A percentile compares a stretch with the other conserved stretches of the same genome.
Conservation (phyloP, 2,888 invertebrate species). For the Ennomos fuscantarius region DNA sequence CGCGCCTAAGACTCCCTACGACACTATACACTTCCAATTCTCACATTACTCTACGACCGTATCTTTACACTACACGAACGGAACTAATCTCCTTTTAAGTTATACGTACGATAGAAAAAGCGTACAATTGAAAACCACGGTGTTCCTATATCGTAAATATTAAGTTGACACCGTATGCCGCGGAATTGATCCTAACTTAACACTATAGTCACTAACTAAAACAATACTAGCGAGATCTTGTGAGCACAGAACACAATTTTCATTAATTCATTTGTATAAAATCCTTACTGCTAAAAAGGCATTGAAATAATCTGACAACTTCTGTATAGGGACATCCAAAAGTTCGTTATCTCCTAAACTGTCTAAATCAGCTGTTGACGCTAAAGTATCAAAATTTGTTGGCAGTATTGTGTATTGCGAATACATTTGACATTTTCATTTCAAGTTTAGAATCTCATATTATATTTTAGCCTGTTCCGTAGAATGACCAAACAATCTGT, state of each 20-base stretch:
- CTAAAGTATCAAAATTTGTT: conserved; percentile 20
- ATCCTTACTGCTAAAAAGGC: conserved; percentile 78
- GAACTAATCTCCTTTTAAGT: conserved; percentile 52
- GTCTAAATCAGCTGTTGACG: conserved; percentile 32
- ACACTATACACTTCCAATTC: conserved; percentile 46
- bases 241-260: conserved; percentile 82
- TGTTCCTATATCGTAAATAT: conserved; percentile 44
- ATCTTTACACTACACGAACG: conserved; percentile 56
- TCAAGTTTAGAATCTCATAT: too few species aligned
- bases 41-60: conserved; percentile 51
- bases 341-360: conserved; percentile 54
- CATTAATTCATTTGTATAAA: conserved; percentile 58
- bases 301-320: conserved; percentile 61
- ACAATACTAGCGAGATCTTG: conserved; percentile 82
- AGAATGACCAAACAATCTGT: too few species aligned
- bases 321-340: conserved; percentile 73
- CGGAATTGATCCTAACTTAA: conserved; percentile 77
- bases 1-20: conserved; percentile 54
- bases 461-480: too few species aligned
- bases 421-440: conserved; percentile 1
- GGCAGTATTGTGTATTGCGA: conserved; percentile 14
- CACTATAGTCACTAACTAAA: conserved; percentile 81
- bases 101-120: conserved; percentile 46
- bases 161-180: conserved; percentile 58
- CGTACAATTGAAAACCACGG: conserved; percentile 55